phyloP scores from a whole-genome alignment of 2,113 vertebrate genomes.

The Callorhinus ursinus region DNA sequence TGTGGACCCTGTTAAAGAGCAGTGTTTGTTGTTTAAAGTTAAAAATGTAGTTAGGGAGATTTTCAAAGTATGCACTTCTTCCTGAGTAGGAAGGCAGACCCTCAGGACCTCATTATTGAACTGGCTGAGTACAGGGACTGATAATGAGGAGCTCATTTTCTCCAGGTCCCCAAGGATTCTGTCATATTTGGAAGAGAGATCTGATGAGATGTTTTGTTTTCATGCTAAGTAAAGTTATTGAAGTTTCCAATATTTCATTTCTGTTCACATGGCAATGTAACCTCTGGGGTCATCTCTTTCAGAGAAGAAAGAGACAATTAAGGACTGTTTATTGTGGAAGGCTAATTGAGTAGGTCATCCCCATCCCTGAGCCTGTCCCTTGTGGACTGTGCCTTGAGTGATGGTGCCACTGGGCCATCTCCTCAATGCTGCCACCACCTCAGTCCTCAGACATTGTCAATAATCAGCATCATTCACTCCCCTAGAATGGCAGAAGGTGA shows the following conservation, averaged over 20 bases:
- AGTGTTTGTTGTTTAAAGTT: background rate
- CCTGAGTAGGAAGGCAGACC: background rate
- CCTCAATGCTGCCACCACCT: background rate
- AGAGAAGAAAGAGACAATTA: background rate
- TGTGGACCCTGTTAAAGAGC: background rate
- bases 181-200: background rate
- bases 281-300: background rate
- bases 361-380: background rate
- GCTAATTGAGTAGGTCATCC: background rate
- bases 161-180: background rate
- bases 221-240: background rate
- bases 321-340: background rate
- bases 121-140: no score
- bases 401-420: no score
- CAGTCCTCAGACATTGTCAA: background rate
- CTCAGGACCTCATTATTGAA: conserved; percentile 23
- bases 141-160: background rate
- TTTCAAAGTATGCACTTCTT: background rate
- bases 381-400: background rate
- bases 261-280: background rate
- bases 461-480: background rate
- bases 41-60: background rate
- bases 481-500: background rate
- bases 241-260: background rate
- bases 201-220: background rate